phyloP scores from a whole-genome alignment of 2,113 vertebrate genomes.

The Nestor notabilis region DNA sequence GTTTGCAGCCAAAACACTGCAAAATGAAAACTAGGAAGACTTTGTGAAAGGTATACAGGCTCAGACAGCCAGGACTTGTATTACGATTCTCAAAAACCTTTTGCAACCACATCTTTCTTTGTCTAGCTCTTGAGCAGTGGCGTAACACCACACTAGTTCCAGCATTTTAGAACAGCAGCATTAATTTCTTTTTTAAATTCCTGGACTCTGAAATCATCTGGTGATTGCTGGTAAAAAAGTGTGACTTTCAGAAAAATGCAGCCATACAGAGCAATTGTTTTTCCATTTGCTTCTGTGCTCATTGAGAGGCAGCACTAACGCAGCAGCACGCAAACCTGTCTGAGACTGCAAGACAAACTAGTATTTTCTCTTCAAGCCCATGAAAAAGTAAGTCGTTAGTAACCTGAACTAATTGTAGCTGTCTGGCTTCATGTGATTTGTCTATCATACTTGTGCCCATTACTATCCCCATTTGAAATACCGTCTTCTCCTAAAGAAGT shows the following conservation, averaged over 20 bases:
- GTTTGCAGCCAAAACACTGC: rapidly evolving
- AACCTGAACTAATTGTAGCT: background rate
- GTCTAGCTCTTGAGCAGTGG: background rate
- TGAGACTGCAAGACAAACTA: background rate
- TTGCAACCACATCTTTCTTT: background rate
- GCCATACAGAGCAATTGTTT: background rate
- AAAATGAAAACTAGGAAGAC: background rate
- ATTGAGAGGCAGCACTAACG: rapidly evolving
- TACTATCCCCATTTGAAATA: background rate
- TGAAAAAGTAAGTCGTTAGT: background rate
- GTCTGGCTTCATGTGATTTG: background rate
- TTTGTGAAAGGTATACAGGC: background rate
- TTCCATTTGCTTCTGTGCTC: background rate
- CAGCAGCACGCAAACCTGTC: background rate
- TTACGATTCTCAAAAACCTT: background rate
- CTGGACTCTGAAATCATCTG: background rate
- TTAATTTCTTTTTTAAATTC: background rate
- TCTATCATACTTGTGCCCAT: background rate
- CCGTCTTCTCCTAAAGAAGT: background rate
- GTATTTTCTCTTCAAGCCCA: background rate
- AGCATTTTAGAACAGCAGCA: background rate
- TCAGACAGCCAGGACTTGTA: background rate
- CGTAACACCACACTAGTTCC: background rate
- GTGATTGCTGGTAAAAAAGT: background rate
- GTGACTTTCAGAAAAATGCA: background rate